Evolutionary conservation across 2,113 vertebrate genomes (phyloP).

Genomic region (Microtus montanus): DNA sequence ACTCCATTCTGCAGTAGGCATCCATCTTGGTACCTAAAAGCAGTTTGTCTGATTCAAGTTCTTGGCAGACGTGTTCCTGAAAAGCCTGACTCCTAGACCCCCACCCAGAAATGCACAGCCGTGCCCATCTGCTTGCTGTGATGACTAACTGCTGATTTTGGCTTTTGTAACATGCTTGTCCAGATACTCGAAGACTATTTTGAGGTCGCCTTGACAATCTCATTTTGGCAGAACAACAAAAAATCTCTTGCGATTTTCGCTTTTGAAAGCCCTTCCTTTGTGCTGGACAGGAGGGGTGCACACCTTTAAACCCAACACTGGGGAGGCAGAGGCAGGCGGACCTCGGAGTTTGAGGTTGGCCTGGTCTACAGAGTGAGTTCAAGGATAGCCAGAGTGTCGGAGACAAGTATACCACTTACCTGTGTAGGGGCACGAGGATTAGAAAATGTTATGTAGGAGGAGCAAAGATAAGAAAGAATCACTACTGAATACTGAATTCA

Average conservation of each 20-base stretch:
- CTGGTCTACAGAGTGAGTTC: not conserved
- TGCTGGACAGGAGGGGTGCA: not conserved
- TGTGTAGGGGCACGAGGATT: no score
- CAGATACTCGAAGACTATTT: not conserved
- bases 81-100: not conserved
- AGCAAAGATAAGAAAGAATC: no score
- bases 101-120: not conserved
- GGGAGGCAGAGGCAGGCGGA: not conserved
- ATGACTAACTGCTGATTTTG: not conserved
- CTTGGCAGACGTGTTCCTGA: not conserved
- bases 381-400: not conserved
- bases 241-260: not conserved
- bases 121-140: not conserved
- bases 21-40: not conserved
- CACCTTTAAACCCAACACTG: not conserved
- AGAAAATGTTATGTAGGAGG: no score
- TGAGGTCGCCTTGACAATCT: not conserved
- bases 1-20: not conserved
- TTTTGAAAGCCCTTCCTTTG: not conserved
- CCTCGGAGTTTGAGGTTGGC: not conserved
- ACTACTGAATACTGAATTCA: no score
- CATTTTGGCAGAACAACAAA: not conserved
- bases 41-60: not conserved
- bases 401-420: no score
- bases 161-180: not conserved